Conservation (phyloP, 2,113 vertebrate genomes). For the Zootoca vivipara region DNA sequence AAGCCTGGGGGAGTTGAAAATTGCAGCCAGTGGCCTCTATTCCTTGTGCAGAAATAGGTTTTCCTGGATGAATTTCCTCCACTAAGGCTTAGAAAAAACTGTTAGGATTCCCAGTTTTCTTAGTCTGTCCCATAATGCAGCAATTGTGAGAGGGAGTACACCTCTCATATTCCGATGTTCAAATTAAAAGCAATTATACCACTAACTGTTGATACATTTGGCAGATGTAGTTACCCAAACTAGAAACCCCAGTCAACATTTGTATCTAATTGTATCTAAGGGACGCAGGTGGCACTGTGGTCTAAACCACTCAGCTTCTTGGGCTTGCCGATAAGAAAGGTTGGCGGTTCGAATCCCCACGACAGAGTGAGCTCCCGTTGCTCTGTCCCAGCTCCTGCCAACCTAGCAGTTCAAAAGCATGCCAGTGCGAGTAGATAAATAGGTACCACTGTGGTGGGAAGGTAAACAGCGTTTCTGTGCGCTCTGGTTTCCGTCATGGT, state of each 20-base stretch:
- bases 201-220: background rate
- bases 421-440: too few relatives aligned
- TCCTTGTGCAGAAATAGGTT: background rate
- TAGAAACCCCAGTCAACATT: background rate
- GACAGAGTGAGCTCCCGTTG: too few relatives aligned
- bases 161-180: background rate
- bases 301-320: too few relatives aligned
- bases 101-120: background rate
- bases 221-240: background rate
- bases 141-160: too few relatives aligned
- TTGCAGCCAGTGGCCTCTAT: background rate
- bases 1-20: background rate
- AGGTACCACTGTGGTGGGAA: too few relatives aligned
- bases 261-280: background rate
- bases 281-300: background rate
- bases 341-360: too few relatives aligned
- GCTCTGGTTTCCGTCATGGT: too few relatives aligned
- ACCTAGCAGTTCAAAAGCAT: too few relatives aligned
- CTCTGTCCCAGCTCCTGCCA: too few relatives aligned
- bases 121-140: too few relatives aligned
- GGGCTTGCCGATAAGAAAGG: too few relatives aligned
- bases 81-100: background rate
- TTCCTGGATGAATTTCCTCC: background rate
- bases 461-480: too few relatives aligned
- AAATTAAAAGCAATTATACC: background rate